A percentile compares a stretch with the other conserved stretches of the same genome.
These are phyloP conservation scores for Drosophila azteca DNA, from an alignment of 1,140 invertebrate species.

Conservation along the genomic window DNA sequence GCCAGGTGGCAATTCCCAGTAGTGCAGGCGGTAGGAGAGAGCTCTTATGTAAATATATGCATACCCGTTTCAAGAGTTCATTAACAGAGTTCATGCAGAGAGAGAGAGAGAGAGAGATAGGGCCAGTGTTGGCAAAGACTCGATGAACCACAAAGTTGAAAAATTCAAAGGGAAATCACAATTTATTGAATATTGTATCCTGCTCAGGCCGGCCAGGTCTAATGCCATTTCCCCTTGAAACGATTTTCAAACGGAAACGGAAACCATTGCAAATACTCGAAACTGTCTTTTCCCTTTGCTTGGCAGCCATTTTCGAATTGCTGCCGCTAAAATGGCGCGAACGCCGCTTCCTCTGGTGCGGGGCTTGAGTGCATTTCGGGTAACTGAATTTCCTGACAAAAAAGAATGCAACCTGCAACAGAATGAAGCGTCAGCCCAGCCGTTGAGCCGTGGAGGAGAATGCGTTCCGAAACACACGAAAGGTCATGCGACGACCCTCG, in stretches of 20 bases:
- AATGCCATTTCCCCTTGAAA: no score
- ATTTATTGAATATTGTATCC: not conserved
- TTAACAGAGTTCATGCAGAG: conserved; percentile 5
- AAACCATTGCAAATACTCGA: conserved; percentile 46
- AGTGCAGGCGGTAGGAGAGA: not conserved
- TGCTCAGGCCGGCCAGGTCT: no score
- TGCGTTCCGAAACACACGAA: conserved; percentile 53
- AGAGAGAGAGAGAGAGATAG: not conserved
- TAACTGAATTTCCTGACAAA: not conserved
- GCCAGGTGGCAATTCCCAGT: conserved; percentile 3
- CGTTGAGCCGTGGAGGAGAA: conserved; percentile 4
- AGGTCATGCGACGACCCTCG: conserved; percentile 78
- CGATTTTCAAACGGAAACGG: conserved; percentile 39
- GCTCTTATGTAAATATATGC: conserved; percentile 9
- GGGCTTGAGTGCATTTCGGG: not conserved
- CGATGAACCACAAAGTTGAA: no score
- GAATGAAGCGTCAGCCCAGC: not conserved
- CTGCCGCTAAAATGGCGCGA: conserved; percentile 31
- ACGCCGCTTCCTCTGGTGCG: conserved; percentile 8
- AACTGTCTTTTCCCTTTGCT: not conserved
- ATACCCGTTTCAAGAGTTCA: not conserved
- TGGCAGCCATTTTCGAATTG: conserved; percentile 48
- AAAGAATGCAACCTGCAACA: not conserved
- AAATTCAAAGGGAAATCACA: no score
- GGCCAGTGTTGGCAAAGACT: no score